Conservation (phyloP, 1,140 invertebrate genomes). For the Apis mellifera region DNA sequence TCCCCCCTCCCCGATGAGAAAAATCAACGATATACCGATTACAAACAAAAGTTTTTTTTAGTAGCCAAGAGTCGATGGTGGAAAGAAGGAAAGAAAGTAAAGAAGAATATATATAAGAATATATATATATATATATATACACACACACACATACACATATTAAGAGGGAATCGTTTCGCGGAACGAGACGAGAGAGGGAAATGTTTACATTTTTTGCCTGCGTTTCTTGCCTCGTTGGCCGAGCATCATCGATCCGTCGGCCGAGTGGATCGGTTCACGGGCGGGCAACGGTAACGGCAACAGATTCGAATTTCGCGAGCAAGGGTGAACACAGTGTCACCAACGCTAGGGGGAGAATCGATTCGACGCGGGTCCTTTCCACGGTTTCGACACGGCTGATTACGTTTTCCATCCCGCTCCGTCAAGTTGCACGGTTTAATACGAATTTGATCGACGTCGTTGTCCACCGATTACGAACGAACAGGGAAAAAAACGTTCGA, state of each 20-base stretch:
- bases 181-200: background rate
- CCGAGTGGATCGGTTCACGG: background rate
- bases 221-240: background rate
- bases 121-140: too few species aligned
- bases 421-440: background rate
- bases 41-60: too few species aligned
- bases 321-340: background rate
- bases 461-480: background rate
- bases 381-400: slow-evolving; percentile 10
- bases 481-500: background rate
- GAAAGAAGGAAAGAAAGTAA: too few species aligned
- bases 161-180: background rate
- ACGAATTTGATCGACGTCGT: slow-evolving; percentile 11
- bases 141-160: too few species aligned
- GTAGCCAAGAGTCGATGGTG: too few species aligned
- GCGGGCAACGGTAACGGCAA: background rate
- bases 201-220: slow-evolving; percentile 2
- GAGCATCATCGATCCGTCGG: background rate
- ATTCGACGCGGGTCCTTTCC: background rate
- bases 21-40: too few species aligned
- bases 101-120: too few species aligned
- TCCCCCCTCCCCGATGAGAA: too few species aligned
- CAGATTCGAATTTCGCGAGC: background rate
- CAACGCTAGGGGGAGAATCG: background rate
- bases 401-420: background rate